Base-by-base conservation (phyloP, 2,888 invertebrate species). In the Heliconius sara region DNA sequence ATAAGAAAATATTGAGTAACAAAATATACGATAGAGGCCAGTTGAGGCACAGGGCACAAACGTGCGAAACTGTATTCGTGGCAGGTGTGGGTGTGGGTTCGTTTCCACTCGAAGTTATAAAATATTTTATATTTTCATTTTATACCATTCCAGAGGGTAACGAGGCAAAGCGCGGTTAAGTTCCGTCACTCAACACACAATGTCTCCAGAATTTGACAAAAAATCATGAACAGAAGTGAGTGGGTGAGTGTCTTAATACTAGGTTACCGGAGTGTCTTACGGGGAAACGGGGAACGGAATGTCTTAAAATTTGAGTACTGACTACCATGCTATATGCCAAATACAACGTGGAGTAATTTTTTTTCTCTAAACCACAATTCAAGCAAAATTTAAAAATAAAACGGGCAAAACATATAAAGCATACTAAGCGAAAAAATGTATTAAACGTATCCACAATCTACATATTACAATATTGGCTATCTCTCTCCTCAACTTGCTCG, bases 401-500 rank as follows among this genome's bases (percentile, higher is more conserved):
- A n/a, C 60, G n/a, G 19, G 34, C 27, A 34, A 47, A 43, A 13
- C 7, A 27, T 25, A 7, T 25, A 43, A 6, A 43, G 10, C 25
- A 25, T 47, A 43, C 7, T 47, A 47, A 70, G 43, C 7, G 16
- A n/a, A 73, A 73, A 73, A 60, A 34, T 16, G 60, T 52, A 30
- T 60, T 9, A 74, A 65, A 63, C 43, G 13, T 19, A 60, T 74
- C 63, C 66, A 78, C 16, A n/a, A 39, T 73, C n/a, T 57, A 39
- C 34, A 73, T 57, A 67, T 78, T 60, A 63, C 65, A 67, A 68
- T 60, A 78, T 74, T 43, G 66, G 39, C 71, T 77, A 75, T 83
- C 76, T 60, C 73, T 67, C 76, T 76, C 83, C 83, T 65, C 82
- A 83, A 84, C 80, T 82, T 83, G 79, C 80, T 79, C 80, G 84